Base-by-base conservation (phyloP, 2,797 vertebrate genomes). In the Huso huso region DNA sequence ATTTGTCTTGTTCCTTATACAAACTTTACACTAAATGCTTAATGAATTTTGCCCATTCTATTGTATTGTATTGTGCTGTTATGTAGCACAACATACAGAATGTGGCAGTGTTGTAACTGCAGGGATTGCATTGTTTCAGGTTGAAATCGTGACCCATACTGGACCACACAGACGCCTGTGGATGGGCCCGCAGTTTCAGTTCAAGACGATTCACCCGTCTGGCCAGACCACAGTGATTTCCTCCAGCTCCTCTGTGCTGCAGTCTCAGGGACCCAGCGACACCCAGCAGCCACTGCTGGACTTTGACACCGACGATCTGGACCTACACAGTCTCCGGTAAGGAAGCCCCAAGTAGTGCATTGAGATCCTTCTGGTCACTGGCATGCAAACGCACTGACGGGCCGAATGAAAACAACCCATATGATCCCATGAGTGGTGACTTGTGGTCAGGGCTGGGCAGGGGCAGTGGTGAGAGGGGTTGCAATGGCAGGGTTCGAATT, bases 131-230 rank as follows among this genome's bases (percentile, higher is more conserved):
- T 49, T 7, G 7, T 6, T 75, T 48, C 85, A 99, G 96, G 96
- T 99, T 11, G 96, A 99, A 84, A 99, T 99, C 8, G 96, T 99
- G 75, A 99, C 96, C 48, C 96, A 99, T 71, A 97, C 95, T 0
- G 96, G 96, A 49, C 96, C 96, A 5, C 96, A 99, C 59, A 87
- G 96, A 0, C 93, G 95, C 23, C 86, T 99, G 1, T 99, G 96
- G 96, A 99, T 98, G 96, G 96, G 95, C 61, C 96, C 96, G 0
- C 96, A 99, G 87, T 99, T 99, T 83, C 96, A 97, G 82, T 99
- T 99, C 77, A 98, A 99, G 89, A 98, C 95, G 8, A 96, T 97
- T 75, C 95, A 98, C 49, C 93, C 96, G 7, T 98, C 95, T 0
- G 96, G 96, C 71, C 96, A 99, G 78, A 99, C 96, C 62, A 98